phyloP scores from a whole-genome alignment of 2,888 invertebrate genomes.

The Campaea margaritaria region DNA sequence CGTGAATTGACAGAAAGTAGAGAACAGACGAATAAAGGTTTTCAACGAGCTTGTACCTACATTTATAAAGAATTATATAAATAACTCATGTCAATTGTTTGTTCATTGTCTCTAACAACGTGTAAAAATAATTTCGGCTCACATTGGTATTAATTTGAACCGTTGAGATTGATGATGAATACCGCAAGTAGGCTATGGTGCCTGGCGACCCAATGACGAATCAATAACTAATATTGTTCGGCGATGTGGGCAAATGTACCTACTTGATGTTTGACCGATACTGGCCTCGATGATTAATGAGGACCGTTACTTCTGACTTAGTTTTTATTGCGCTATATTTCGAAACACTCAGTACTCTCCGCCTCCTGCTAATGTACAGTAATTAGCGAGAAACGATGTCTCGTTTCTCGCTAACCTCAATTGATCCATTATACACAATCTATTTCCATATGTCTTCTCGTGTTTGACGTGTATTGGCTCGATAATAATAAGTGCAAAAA shows the following conservation, averaged over 20 bases:
- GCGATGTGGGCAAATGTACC: slow-evolving; percentile 53
- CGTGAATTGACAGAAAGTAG: slow-evolving; percentile 5
- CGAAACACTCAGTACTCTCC: slow-evolving; percentile 60
- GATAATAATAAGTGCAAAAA: slow-evolving; percentile 35
- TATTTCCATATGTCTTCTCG: slow-evolving; percentile 20
- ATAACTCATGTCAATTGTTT: not conserved
- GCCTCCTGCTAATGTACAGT: slow-evolving; percentile 55
- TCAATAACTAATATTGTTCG: slow-evolving; percentile 68
- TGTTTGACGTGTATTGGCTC: slow-evolving; percentile 32
- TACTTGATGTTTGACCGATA: slow-evolving; percentile 68
- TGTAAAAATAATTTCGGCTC: slow-evolving; percentile 13
- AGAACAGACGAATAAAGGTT: not conserved
- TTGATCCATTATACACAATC: slow-evolving; percentile 30
- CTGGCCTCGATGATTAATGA: slow-evolving; percentile 82
- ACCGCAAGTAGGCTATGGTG: slow-evolving; percentile 45
- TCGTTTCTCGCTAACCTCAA: slow-evolving; percentile 27
- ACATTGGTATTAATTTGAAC: slow-evolving; percentile 33
- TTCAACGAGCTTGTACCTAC: not conserved
- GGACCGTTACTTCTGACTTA: slow-evolving; percentile 78
- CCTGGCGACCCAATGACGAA: slow-evolving; percentile 56
- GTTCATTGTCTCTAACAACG: not conserved
- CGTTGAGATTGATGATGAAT: slow-evolving; percentile 26
- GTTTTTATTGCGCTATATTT: slow-evolving; percentile 77
- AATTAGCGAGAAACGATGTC: slow-evolving; percentile 52
- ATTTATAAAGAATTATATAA: too few relatives aligned